Evolutionary conservation across 1,140 invertebrate species (phyloP), one percentile per base, ranked within the genome.

Genomic region (Asbolus verrucosus): DNA sequence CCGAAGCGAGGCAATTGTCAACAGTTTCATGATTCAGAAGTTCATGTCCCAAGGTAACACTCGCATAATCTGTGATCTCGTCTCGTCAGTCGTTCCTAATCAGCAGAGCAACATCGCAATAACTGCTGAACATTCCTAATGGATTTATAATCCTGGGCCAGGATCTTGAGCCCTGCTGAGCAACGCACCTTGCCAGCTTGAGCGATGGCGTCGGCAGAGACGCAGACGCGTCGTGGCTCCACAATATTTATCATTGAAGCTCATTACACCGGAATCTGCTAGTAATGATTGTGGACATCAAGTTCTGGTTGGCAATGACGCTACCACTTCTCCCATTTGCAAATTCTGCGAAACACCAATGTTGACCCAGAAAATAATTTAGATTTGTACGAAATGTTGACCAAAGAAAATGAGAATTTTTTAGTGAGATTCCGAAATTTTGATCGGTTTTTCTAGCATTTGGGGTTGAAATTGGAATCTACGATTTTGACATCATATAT

Each of bases 11-110:
- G 66, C 67, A 65, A 59, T 74, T 73, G 73, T 74, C 75, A 71
- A 72, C 75, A 71, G 59, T 69, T 54, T 65, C 71, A 33, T 69
- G 69, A 66, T 69, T 43, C 61, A 6, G 46, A 69, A 75, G 61
- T 74, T 75, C 69, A 69, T 76, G 68, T 77, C 75, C 75, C 75
- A 73, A 77, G 75, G 75, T 75, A 75, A 73, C 71, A 73, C 71
- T 78, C 73, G 73, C 73, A 66, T 78, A 76, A 78, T 78, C 75
- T 74, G 70, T 69, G 75, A 73, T 76, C 65, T 71, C 59, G 67
- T 63, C 63, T 74, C 65, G 67, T 71, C 72, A 71, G 71, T 54
- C 43, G 50, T 71, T 67, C 65, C 69, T 71, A 74, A 76, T 78
- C 72, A 77, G 21, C 38, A 30, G 36, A 31, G 63, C 61, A 73